Base-by-base conservation (phyloP, 2,888 invertebrate species). In the Nephrotoma flavescens region DNA sequence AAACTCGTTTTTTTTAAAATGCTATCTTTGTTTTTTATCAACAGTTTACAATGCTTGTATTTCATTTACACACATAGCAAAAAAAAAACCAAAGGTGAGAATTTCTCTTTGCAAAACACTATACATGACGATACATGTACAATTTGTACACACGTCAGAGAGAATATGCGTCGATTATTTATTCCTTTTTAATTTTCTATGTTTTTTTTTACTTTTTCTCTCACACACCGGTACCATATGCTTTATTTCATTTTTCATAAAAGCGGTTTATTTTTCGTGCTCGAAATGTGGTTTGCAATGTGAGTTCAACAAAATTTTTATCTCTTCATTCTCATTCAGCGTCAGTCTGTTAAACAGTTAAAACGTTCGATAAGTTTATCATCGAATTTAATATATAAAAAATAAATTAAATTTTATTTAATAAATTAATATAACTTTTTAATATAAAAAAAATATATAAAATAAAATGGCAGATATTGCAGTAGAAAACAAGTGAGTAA, bases 401-500 rank as follows among this genome's bases (percentile, higher is more conserved):
- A 52, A 19, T 71, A 84, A 84, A 42, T 84, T 84, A 42, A 84
- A 45, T 52, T 44, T 87, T 85, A 31, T 85, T 41, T 57, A 86
- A 42, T 71, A 42, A 86, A 42, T 86, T 86, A 44, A 44, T 57
- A 15, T 71, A 86, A 11, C 47, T 44, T 83, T 83, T 83, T 83
- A 83, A 85, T 87, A 87, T 86, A 86, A 88, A 85, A 88, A 31
- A 88, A 87, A 87, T 57, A 87, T 87, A 87, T 86, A 89, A 88
- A 87, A 89, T 89, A 91, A 90, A 91, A 91, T 91, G 91, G 91
- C 91, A 89, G 91, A 91, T 91, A 90, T 90, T 90, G 91, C 91
- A 90, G 91, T 91, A 88, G 91, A 91, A 90, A 91, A 91, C 88
- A 91, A 91, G 91, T 91, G 91, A 91, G 91, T 91, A 91, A 88